Percentiles rank a stretch among this genome's conserved stretches.
These are phyloP conservation scores for Lateolabrax maculatus DNA, from an alignment of 2,797 vertebrate species.

Conservation along the genomic window DNA sequence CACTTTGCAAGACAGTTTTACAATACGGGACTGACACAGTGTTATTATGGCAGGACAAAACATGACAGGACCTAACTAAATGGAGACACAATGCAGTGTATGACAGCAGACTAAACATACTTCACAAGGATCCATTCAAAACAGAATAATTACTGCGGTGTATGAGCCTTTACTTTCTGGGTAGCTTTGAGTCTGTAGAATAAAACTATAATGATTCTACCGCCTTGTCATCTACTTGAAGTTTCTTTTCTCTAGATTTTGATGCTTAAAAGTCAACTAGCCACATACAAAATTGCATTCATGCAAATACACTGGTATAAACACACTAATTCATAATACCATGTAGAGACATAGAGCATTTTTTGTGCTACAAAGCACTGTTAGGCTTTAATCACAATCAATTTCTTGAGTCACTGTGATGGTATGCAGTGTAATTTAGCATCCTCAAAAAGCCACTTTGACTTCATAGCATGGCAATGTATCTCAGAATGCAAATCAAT, in stretches of 20 bases:
- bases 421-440: slow-evolving; percentile 14
- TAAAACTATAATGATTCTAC: background rate
- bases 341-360: background rate
- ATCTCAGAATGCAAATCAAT: slow-evolving; percentile 42
- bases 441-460: slow-evolving; percentile 32
- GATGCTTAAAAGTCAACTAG: background rate
- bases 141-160: slow-evolving; percentile 23
- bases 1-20: slow-evolving; percentile 59
- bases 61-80: slow-evolving; percentile 56
- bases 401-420: slow-evolving; percentile 15
- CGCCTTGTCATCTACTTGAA: background rate
- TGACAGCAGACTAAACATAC: slow-evolving; percentile 44
- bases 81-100: slow-evolving; percentile 34
- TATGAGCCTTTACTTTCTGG: background rate
- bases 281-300: background rate
- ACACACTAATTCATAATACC: background rate
- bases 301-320: background rate
- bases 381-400: slow-evolving; percentile 3
- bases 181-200: background rate
- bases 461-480: slow-evolving; percentile 22
- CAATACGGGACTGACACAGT: slow-evolving; percentile 49
- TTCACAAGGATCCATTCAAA: slow-evolving; percentile 42
- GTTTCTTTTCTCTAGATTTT: background rate
- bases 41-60: slow-evolving; percentile 59
- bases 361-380: background rate